Evolutionary conservation across 2,888 invertebrate species (phyloP).

Genomic region (Sipunculus nudus): DNA sequence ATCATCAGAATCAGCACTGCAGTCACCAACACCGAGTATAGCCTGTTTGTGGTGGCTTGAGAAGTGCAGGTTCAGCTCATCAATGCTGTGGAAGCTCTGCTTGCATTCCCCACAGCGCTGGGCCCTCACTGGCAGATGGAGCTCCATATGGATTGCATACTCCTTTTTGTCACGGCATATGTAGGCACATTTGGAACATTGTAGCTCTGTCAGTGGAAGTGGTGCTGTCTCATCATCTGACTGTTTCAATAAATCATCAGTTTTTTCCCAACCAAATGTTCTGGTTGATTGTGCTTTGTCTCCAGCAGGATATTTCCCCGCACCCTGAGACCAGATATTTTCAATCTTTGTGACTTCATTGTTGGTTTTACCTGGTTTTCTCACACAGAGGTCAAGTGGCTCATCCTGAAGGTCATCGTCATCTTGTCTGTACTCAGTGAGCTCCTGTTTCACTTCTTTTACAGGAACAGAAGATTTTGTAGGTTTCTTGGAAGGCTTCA

Average conservation of each 20-base stretch:
- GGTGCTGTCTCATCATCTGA: background rate
- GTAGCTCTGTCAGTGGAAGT: no score
- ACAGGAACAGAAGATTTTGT: no score
- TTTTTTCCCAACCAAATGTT: background rate
- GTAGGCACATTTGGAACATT: slow-evolving; percentile 55
- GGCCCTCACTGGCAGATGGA: slow-evolving; percentile 52
- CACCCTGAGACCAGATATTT: no score
- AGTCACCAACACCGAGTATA: slow-evolving; percentile 23
- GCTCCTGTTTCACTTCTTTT: no score
- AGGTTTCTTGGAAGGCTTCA: no score
- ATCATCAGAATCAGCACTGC: slow-evolving; percentile 3
- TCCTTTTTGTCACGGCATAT: slow-evolving; percentile 52
- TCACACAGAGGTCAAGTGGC: slow-evolving; percentile 49
- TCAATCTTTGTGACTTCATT: background rate
- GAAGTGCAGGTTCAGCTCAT: slow-evolving; percentile 63
- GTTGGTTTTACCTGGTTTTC: background rate
- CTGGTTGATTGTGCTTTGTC: background rate
- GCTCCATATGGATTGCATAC: slow-evolving; percentile 55
- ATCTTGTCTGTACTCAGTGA: no score
- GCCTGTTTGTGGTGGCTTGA: slow-evolving; percentile 48
- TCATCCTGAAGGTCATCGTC: slow-evolving; percentile 31
- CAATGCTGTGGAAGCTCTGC: slow-evolving; percentile 54
- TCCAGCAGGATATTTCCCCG: no score
- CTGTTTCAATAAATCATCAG: background rate
- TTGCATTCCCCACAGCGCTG: slow-evolving; percentile 62